Evolutionary conservation across 2,113 vertebrate genomes (phyloP), one percentile per base, ranked within the genome.

Genomic region (Herpetotheres cachinnans): DNA sequence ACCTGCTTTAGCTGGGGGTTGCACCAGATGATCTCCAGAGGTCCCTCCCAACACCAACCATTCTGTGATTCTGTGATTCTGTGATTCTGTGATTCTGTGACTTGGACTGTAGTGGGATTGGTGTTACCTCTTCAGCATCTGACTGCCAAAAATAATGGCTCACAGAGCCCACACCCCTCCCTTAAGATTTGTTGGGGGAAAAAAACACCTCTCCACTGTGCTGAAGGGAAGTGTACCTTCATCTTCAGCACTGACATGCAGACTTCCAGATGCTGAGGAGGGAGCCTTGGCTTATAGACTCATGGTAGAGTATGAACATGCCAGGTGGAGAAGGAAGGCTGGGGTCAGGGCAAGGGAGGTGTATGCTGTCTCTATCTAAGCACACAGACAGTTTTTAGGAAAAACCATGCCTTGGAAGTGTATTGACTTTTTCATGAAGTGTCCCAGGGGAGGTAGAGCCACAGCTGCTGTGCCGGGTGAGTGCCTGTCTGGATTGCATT

Each of bases 381-480:
- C 27, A 26, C 44, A 47, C 9, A 13, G 61, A 6, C 3, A 36
- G 34, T 6, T 76, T 66, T 73, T 19, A 70, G 62, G 42, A 38
- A 61, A 72, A 71, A 47, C 0, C 5, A 3, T 19, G 61, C 44
- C 34, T 79, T 70, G 46, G 40, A 46, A 18, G 13, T 11, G 22
- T 67, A 70, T 80, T 92, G 72, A 66, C 80, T 54, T 62, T 93
- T 90, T 42, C 55, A 81, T 49, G 26, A 58, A 40, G 52, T 29
- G 16, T 94, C 93, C 63, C 85, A 34, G 5, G 82, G 79, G 82
- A 93, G 16, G 16, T 3, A 29, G 42, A 80, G 38, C n/a, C 80
- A 70, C 96, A 95, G 92, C 95, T 96, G 97, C 72, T 86, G 29
- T 22, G 63, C 36, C 6, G 32, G 58, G 79, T 27, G 46, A 90